A percentile compares a stretch with the other conserved stretches of the same genome.
phyloP scores from a whole-genome alignment of 2,113 vertebrate genomes.

The Phoenicopterus ruber region DNA sequence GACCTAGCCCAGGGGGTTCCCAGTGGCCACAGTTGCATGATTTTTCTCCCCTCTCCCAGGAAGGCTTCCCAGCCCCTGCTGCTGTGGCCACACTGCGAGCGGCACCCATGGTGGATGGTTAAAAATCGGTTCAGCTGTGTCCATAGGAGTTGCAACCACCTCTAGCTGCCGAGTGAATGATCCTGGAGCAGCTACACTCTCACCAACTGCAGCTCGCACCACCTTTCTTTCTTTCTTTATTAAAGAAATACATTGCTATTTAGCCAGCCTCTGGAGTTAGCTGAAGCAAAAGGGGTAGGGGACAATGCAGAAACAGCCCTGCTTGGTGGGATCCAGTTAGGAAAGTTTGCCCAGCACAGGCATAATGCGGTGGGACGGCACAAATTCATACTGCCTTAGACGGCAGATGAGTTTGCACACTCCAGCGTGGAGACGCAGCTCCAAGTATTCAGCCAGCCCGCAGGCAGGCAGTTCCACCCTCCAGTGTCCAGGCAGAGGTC shows the following conservation, averaged over 20 bases:
- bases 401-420: background rate
- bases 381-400: background rate
- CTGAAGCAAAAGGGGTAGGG: background rate
- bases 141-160: background rate
- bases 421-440: background rate
- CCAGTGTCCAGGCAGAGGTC: background rate
- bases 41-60: background rate
- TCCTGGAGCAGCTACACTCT: background rate
- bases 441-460: background rate
- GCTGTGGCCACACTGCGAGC: background rate
- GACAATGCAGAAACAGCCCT: background rate
- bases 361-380: background rate
- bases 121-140: background rate
- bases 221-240: background rate
- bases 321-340: background rate
- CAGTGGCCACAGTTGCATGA: too few species aligned
- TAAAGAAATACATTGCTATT: background rate
- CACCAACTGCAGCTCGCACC: background rate
- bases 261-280: background rate
- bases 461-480: background rate
- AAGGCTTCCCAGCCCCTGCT: background rate
- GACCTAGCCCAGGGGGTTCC: background rate
- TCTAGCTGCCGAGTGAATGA: background rate
- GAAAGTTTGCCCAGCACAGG: background rate
- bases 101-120: background rate